Evolutionary conservation across 92 coral and sea anemone genomes (phyloP).

Genomic region (Pocillopora grandis): DNA sequence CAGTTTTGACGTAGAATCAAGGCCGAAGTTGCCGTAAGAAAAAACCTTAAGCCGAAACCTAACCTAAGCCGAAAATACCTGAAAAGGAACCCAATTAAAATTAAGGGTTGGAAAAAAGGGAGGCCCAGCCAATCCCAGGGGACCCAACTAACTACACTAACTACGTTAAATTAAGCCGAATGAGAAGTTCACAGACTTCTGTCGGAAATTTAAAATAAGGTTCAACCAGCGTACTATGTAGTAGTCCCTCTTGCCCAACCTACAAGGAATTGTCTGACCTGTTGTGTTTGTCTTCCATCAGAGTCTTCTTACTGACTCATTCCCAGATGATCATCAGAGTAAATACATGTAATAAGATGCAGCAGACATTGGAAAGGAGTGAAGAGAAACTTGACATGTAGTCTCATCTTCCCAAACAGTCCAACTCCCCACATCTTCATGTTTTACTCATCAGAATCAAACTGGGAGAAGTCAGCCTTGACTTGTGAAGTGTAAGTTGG

Average conservation of each 20-base stretch:
- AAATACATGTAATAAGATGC: not conserved
- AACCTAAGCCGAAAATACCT: not conserved
- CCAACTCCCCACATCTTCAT: not conserved
- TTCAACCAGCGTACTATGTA: slow-evolving; percentile 8
- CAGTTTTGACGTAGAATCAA: not conserved
- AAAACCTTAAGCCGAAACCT: not conserved
- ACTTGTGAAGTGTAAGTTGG: not conserved
- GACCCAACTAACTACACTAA: slow-evolving; percentile 18
- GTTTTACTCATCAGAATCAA: not conserved
- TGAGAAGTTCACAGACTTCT: slow-evolving; percentile 13
- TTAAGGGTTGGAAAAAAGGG: not conserved
- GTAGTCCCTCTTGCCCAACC: slow-evolving; percentile 2
- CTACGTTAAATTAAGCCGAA: slow-evolving; percentile 33
- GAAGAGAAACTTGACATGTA: not conserved
- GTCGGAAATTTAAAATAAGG: slow-evolving; percentile 6
- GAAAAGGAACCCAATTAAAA: slow-evolving; percentile 20
- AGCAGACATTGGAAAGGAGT: not conserved
- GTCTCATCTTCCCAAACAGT: not conserved
- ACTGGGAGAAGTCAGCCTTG: not conserved
- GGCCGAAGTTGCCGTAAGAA: not conserved
- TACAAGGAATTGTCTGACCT: not conserved
- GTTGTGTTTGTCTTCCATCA: not conserved
- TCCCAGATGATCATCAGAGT: not conserved
- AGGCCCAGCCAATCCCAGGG: slow-evolving; percentile 2
- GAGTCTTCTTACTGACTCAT: not conserved